phyloP scores from a whole-genome alignment of 2,888 invertebrate species.

The Rhamphomyia laevipes region DNA sequence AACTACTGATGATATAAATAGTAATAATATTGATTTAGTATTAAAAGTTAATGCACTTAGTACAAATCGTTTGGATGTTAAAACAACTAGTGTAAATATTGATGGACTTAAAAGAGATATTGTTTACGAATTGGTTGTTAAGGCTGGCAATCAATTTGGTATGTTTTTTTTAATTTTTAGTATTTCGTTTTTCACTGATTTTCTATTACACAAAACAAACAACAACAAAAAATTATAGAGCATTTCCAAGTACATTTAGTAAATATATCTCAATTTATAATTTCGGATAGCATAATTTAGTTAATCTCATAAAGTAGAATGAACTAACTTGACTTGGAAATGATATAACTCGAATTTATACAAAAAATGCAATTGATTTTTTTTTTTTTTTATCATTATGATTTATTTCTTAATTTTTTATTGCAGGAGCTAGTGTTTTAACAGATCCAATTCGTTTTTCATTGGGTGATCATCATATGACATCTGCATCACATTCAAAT shows the following conservation, averaged over 20 bases:
- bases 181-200: background rate
- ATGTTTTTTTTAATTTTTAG: constrained; percentile 20
- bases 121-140: constrained; percentile 68
- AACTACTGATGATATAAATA: constrained; percentile 37
- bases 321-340: background rate
- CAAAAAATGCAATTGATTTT: background rate
- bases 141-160: constrained; percentile 68
- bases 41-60: constrained; percentile 34
- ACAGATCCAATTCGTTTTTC: constrained; percentile 63
- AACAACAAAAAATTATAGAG: no score
- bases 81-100: constrained; percentile 56
- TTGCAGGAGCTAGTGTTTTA: constrained; percentile 56
- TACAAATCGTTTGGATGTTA: constrained; percentile 59
- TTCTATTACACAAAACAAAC: no score
- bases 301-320: no score
- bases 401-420: background rate
- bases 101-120: constrained; percentile 60
- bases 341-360: background rate
- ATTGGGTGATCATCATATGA: constrained; percentile 60
- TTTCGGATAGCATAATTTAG: no score
- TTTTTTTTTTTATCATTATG: background rate
- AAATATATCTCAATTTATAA: no score
- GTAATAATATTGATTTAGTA: constrained; percentile 5
- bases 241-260: no score
- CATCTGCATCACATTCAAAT: constrained; percentile 47